These are phyloP conservation scores for Conus ventricosus DNA, from an alignment of 1,140 invertebrate genomes.

Conservation along the genomic window DNA sequence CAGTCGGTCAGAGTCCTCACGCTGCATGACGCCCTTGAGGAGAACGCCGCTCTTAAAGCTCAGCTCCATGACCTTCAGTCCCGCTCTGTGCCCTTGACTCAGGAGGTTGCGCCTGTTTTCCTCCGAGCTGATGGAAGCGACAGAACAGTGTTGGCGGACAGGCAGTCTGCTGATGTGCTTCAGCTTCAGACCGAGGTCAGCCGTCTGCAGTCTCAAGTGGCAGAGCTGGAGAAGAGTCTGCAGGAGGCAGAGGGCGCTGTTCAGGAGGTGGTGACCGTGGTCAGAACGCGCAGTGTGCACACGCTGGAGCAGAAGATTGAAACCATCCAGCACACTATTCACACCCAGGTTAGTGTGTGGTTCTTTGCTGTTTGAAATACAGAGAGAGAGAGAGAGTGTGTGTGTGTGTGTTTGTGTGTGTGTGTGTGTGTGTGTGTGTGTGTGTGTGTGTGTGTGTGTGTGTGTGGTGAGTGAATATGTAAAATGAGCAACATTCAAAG, in stretches of 20 bases:
- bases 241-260: slow-evolving; percentile 42
- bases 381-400: not conserved
- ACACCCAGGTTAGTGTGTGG: slow-evolving; percentile 1
- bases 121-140: not conserved
- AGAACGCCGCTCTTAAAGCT: slow-evolving; percentile 18
- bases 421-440: not conserved
- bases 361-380: not conserved
- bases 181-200: slow-evolving; percentile 31
- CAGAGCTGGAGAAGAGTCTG: slow-evolving; percentile 51
- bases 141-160: not conserved
- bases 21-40: slow-evolving; percentile 3
- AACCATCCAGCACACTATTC: slow-evolving; percentile 28
- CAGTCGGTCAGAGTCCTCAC: slow-evolving; percentile 18
- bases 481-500: too few relatives aligned
- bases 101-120: not conserved
- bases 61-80: slow-evolving; percentile 19
- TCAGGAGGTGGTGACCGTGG: slow-evolving; percentile 45
- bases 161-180: not conserved
- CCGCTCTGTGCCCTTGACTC: not conserved
- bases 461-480: not conserved
- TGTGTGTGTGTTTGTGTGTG: not conserved
- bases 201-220: slow-evolving; percentile 37
- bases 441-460: not conserved
- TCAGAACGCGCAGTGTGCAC: slow-evolving; percentile 28
- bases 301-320: slow-evolving; percentile 34